phyloP scores from a whole-genome alignment of 1,140 invertebrate species.

The Panagrolaimus sp. region DNA sequence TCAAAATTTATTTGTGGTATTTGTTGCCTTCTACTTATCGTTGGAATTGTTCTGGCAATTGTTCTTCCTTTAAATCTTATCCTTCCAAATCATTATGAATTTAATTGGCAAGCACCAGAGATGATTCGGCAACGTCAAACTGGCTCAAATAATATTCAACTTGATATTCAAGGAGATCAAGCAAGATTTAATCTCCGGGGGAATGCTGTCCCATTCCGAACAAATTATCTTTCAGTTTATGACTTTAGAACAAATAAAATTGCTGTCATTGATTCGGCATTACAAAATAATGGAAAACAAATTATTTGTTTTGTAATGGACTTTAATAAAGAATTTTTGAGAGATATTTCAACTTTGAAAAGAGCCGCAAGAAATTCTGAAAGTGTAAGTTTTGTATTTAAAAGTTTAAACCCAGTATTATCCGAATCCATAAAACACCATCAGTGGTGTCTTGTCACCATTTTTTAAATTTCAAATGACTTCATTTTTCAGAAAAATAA shows the following conservation, averaged over 20 bases:
- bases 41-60: conserved; percentile 34
- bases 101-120: conserved; percentile 48
- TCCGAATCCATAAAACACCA: not conserved
- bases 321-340: conserved; percentile 39
- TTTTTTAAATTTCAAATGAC: not conserved
- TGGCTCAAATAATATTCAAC: conserved; percentile 34
- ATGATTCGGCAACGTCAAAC: conserved; percentile 30
- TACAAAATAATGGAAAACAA: conserved; percentile 38
- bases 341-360: conserved; percentile 29
- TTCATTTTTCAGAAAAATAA: conserved; percentile 30
- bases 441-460: not conserved
- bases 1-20: conserved; percentile 20
- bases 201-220: conserved; percentile 45
- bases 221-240: conserved; percentile 51
- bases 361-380: conserved; percentile 36
- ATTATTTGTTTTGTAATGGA: conserved; percentile 52
- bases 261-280: conserved; percentile 50
- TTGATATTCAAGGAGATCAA: conserved; percentile 44
- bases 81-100: conserved; percentile 36
- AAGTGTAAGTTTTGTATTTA: conserved; percentile 22
- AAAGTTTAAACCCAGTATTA: not conserved
- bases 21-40: conserved; percentile 34
- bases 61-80: conserved; percentile 34
- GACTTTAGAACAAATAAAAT: conserved; percentile 55
- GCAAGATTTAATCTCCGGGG: conserved; percentile 49